A percentile compares a stretch with the other conserved stretches of the same genome.
phyloP scores from a whole-genome alignment of 2,113 vertebrate species.

The Lampris incognitus region DNA sequence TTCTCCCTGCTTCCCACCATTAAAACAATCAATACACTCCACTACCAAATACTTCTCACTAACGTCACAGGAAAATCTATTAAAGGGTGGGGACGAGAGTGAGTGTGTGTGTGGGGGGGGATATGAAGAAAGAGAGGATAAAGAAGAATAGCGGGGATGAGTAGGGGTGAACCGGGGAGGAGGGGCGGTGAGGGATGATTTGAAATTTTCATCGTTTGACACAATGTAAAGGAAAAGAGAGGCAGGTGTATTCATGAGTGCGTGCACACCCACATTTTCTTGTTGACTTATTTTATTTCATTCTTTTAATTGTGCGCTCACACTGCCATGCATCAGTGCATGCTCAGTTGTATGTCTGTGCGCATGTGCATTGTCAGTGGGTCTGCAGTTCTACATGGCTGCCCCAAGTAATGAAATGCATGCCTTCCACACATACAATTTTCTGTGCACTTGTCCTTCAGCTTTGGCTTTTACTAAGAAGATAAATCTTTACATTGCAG shows the following conservation, averaged over 20 bases:
- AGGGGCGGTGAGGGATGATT: constrained; percentile 36
- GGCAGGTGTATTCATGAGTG: constrained; percentile 28
- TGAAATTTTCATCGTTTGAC: constrained; percentile 58
- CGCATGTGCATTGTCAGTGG: neutral
- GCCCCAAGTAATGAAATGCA: constrained; percentile 8
- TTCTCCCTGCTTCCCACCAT: constrained; percentile 71
- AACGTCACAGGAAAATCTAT: constrained; percentile 80
- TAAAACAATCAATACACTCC: constrained; percentile 82
- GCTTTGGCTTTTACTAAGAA: neutral
- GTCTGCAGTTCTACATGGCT: neutral
- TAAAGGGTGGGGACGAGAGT: constrained; percentile 61
- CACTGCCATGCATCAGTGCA: neutral
- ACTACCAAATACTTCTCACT: constrained; percentile 72
- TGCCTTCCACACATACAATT: neutral
- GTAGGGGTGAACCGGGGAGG: constrained; percentile 52
- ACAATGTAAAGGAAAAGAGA: constrained; percentile 41
- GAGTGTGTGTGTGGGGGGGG: constrained; percentile 15
- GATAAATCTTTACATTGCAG: constrained; percentile 25
- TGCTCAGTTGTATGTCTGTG: neutral
- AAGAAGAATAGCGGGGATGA: constrained; percentile 32
- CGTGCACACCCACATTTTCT: constrained; percentile 9
- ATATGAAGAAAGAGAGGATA: too few relatives aligned
- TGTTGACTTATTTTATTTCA: neutral
- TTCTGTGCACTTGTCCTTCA: constrained; percentile 18
- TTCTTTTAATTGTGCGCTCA: neutral